Percentiles rank a stretch among this genome's conserved stretches.
These are phyloP conservation scores for Andrena bucephala DNA, from an alignment of 2,888 invertebrate species.

Conservation along the genomic window DNA sequence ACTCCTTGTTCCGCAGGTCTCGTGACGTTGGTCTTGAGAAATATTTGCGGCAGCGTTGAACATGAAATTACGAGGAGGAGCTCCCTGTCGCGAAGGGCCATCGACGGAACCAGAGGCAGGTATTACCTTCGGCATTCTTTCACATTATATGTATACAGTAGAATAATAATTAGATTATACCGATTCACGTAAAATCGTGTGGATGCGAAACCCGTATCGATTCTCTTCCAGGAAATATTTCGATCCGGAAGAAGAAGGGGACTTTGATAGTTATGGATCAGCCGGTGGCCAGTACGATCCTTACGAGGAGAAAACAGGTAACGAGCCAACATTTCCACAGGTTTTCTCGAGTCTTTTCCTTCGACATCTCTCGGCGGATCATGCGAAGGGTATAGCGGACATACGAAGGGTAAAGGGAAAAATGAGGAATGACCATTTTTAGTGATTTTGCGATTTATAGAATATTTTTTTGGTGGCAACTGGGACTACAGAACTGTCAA, in stretches of 20 bases:
- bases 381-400: too few species aligned
- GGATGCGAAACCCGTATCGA: slow-evolving; percentile 2
- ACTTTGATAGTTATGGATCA: slow-evolving; percentile 78
- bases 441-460: too few species aligned
- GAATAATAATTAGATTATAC: too few species aligned
- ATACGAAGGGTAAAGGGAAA: too few species aligned
- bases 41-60: slow-evolving; percentile 72
- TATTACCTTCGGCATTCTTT: slow-evolving; percentile 51
- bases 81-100: slow-evolving; percentile 79
- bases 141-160: too few species aligned
- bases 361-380: too few species aligned
- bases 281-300: slow-evolving; percentile 81
- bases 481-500: too few species aligned
- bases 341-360: not conserved
- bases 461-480: too few species aligned
- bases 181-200: too few species aligned
- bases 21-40: slow-evolving; percentile 76
- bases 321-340: not conserved
- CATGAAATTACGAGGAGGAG: slow-evolving; percentile 76
- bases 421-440: too few species aligned
- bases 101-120: slow-evolving; percentile 83
- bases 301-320: slow-evolving; percentile 84
- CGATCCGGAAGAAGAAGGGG: slow-evolving; percentile 78
- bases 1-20: slow-evolving; percentile 71
- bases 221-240: slow-evolving; percentile 79